Evolutionary conservation across 2,113 vertebrate species (phyloP).

Genomic region (Noturus placidus): DNA sequence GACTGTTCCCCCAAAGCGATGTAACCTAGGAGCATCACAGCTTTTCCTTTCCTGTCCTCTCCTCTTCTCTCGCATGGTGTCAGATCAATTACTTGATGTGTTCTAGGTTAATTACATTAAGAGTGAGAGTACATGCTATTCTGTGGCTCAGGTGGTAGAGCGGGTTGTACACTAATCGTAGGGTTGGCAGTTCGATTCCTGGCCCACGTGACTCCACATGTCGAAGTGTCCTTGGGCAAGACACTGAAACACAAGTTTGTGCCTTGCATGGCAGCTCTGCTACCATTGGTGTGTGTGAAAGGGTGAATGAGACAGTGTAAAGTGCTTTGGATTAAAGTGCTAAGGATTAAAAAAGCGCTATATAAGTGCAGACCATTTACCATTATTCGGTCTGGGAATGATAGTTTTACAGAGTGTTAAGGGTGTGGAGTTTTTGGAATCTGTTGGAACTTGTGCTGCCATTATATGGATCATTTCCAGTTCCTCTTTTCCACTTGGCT

Average conservation of each 20-base stretch:
- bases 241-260: too few relatives aligned
- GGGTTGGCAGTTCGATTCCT: too few relatives aligned
- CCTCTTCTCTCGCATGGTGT: neutral
- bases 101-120: slow-evolving; percentile 22
- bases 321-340: too few relatives aligned
- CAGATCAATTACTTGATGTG: neutral
- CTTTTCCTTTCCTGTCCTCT: slow-evolving; percentile 4
- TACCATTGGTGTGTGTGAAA: too few relatives aligned
- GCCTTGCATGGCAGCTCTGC: too few relatives aligned
- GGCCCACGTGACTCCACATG: too few relatives aligned
- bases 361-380: too few relatives aligned
- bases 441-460: slow-evolving; percentile 29
- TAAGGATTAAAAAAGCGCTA: too few relatives aligned
- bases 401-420: slow-evolving; percentile 7
- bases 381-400: neutral
- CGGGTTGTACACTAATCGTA: too few relatives aligned
- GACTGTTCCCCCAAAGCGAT: neutral
- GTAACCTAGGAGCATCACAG: slow-evolving; percentile 1
- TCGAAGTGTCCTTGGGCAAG: too few relatives aligned
- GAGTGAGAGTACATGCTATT: neutral
- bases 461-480: slow-evolving; percentile 18
- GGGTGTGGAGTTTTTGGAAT: slow-evolving; percentile 9
- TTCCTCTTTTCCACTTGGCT: slow-evolving; percentile 10
- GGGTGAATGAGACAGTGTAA: too few relatives aligned
- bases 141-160: too few relatives aligned